Percentiles rank a stretch among this genome's conserved stretches.
Evolutionary conservation across 2,113 vertebrate genomes (phyloP).

Genomic region (Catagonus wagneri): DNA sequence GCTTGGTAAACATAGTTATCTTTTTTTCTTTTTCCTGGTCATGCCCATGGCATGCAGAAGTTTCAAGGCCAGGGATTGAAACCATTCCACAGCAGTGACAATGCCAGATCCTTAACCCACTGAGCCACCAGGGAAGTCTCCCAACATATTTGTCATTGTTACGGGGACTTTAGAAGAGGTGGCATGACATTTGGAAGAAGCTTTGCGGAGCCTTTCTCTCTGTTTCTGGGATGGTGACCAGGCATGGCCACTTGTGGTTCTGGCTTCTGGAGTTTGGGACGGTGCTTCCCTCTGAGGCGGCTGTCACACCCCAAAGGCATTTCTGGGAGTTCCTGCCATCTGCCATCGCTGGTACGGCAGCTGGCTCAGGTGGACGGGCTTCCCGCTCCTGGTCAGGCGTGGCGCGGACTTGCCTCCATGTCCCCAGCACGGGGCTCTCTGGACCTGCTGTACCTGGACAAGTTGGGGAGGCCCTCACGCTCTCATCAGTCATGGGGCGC

Average conservation of each 20-base stretch:
- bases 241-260: neutral
- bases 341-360: neutral
- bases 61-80: no score
- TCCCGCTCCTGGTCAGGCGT: fast-evolving
- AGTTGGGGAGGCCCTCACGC: neutral
- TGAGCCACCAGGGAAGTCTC: no score
- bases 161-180: neutral
- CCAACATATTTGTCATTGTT: neutral
- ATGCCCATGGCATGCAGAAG: no score
- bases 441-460: neutral
- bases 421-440: neutral
- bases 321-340: neutral
- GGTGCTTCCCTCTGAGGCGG: neutral
- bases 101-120: no score
- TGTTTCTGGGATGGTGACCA: neutral
- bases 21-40: no score
- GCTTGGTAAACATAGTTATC: neutral
- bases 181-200: neutral
- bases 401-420: neutral
- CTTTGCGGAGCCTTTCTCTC: neutral
- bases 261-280: neutral
- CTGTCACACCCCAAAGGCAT: neutral
- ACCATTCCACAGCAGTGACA: no score
- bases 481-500: neutral
- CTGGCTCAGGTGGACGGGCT: neutral